Evolutionary conservation across 2,113 vertebrate species (phyloP).

Genomic region (Sinosuthora webbiana): DNA sequence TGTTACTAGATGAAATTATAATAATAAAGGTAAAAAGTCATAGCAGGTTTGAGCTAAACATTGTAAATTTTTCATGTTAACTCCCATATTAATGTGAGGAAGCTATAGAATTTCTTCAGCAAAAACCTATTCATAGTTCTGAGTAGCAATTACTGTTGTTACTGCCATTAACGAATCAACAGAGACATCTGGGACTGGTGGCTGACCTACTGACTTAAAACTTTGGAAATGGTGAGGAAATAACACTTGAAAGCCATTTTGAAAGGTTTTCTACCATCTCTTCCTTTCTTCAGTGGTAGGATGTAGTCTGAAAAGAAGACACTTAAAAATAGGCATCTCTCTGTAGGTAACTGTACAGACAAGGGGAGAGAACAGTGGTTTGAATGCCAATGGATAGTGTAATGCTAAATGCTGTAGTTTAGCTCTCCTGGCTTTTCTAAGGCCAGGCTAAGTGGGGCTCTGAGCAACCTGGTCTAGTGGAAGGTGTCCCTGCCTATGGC

Average conservation of each 20-base stretch:
- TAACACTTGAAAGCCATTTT: conserved; percentile 16
- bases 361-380: not conserved
- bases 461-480: not conserved
- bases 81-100: not conserved
- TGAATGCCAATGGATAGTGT: not conserved
- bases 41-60: not conserved
- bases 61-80: not conserved
- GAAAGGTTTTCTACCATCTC: not conserved
- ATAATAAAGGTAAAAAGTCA: conserved; percentile 46
- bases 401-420: not conserved
- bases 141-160: conserved; percentile 14
- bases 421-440: not conserved
- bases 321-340: not conserved
- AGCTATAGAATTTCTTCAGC: conserved; percentile 6
- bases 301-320: not conserved
- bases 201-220: conserved; percentile 8
- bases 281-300: not conserved
- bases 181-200: not conserved
- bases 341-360: not conserved
- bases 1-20: conserved; percentile 5
- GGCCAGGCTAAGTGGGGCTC: not conserved
- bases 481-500: not conserved
- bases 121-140: conserved; percentile 9
- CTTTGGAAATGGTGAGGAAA: not conserved
- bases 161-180: not conserved